Conservation (phyloP, 2,888 invertebrate species). For the Syrphus vitripennis region DNA sequence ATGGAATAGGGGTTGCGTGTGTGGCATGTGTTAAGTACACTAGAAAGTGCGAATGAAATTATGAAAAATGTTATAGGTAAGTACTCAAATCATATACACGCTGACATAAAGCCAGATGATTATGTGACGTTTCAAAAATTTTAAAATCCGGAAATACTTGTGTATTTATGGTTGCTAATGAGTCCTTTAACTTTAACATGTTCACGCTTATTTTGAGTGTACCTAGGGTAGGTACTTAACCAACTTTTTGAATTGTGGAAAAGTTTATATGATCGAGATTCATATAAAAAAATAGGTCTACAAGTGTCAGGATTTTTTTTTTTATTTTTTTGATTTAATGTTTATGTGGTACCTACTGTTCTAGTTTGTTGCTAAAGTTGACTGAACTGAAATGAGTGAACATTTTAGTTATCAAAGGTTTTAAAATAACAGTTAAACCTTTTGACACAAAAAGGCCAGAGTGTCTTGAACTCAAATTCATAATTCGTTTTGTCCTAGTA, state of each 20-base stretch:
- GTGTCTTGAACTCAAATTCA: too few relatives aligned
- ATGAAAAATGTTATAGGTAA: conserved; percentile 24
- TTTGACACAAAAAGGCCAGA: too few relatives aligned
- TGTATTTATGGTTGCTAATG: conserved; percentile 40
- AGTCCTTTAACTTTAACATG: conserved; percentile 26
- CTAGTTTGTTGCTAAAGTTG: too few relatives aligned
- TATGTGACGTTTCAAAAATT: conserved; percentile 12
- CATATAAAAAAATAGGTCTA: neutral
- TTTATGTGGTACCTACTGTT: too few relatives aligned
- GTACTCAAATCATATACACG: conserved; percentile 13
- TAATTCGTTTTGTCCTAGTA: too few relatives aligned
- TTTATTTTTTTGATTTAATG: neutral
- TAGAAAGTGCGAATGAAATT: conserved; percentile 58
- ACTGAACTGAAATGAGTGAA: too few relatives aligned
- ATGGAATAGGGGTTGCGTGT: conserved; percentile 31
- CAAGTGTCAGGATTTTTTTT: neutral
- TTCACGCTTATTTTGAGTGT: neutral
- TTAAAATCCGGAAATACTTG: conserved; percentile 27
- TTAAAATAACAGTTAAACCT: too few relatives aligned
- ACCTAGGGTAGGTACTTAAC: neutral
- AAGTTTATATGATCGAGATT: neutral
- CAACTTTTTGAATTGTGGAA: neutral
- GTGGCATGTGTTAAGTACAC: conserved; percentile 42
- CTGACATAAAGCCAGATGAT: neutral
- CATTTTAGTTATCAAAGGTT: too few relatives aligned